phyloP scores from a whole-genome alignment of 2,113 vertebrate species.

The Tupaia chinensis region DNA sequence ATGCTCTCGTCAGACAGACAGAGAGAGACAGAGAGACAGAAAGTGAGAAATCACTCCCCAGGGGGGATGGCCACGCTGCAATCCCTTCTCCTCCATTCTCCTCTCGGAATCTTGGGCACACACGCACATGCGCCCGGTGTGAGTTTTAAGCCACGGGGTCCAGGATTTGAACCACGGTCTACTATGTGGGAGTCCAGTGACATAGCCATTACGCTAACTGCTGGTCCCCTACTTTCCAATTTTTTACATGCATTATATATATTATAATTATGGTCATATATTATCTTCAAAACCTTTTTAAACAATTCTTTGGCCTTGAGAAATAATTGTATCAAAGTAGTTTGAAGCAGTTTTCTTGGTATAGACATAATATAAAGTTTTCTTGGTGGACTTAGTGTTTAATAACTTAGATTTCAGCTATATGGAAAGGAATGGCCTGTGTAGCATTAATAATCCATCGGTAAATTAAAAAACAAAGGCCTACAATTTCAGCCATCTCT shows the following conservation, averaged over 20 bases:
- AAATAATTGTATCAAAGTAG: not conserved
- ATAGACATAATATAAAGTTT: not conserved
- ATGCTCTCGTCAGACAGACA: too few relatives aligned
- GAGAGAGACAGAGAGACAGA: too few relatives aligned
- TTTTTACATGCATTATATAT: not conserved
- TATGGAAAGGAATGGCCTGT: constrained; percentile 29
- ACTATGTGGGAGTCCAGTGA: too few relatives aligned
- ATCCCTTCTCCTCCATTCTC: too few relatives aligned
- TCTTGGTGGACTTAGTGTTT: not conserved
- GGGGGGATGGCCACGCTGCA: too few relatives aligned
- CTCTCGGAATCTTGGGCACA: too few relatives aligned
- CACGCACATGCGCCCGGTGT: too few relatives aligned
- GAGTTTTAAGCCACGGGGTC: too few relatives aligned
- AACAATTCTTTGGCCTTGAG: constrained; percentile 32
- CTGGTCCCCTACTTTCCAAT: not conserved
- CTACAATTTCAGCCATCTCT: not conserved
- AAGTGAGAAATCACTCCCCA: too few relatives aligned
- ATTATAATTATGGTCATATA: not conserved
- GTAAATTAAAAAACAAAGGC: constrained; percentile 52
- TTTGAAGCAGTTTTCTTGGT: not conserved
- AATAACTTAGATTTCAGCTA: constrained; percentile 45
- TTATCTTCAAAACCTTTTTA: not conserved
- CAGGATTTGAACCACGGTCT: too few relatives aligned
- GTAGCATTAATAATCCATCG: constrained; percentile 38
- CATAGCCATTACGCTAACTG: too few relatives aligned